Conservation (phyloP, 1,140 invertebrate species). For the Heliconius melpomene region DNA sequence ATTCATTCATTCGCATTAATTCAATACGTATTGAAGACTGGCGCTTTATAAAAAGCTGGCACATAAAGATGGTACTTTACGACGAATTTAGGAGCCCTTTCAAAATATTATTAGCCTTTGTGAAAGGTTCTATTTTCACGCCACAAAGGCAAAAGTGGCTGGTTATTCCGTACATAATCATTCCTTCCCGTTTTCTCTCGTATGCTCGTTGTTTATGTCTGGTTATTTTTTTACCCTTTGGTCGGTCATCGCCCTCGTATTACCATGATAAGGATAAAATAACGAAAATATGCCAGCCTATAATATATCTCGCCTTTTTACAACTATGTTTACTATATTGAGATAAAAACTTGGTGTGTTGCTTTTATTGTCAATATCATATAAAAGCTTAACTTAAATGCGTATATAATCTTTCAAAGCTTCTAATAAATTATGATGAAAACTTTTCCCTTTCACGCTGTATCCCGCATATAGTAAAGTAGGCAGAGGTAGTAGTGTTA, state of each 20-base stretch:
- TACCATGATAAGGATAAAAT: constrained; percentile 21
- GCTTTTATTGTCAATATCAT: too few species aligned
- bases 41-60: constrained; percentile 27
- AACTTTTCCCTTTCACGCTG: too few species aligned
- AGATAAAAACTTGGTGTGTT: background rate
- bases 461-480: too few species aligned
- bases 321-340: background rate
- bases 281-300: background rate
- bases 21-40: constrained; percentile 23
- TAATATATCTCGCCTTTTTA: background rate
- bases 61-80: constrained; percentile 29
- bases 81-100: constrained; percentile 20
- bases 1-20: constrained; percentile 3
- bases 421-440: too few species aligned
- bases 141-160: constrained; percentile 52
- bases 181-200: constrained; percentile 44
- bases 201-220: constrained; percentile 52
- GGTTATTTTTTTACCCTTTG: constrained; percentile 49
- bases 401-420: too few species aligned
- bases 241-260: constrained; percentile 46
- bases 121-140: constrained; percentile 56
- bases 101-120: constrained; percentile 64
- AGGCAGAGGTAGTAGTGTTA: too few species aligned
- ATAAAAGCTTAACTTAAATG: too few species aligned
- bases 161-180: constrained; percentile 57